Base-by-base conservation (phyloP, 2,113 vertebrate genomes). In the Ardeotis arabs region DNA sequence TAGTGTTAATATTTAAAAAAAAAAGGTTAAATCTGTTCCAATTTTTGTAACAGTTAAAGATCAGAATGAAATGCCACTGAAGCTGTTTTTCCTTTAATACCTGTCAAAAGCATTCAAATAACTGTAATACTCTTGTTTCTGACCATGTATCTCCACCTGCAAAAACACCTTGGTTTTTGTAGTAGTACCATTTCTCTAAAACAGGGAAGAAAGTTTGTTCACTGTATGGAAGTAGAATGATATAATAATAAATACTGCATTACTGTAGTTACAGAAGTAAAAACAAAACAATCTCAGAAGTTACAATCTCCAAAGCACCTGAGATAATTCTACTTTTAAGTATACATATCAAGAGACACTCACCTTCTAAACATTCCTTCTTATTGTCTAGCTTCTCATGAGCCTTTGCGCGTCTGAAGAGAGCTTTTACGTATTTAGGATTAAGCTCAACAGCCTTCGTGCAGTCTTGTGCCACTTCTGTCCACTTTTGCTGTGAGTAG, bases 321-420 rank as follows among this genome's bases (percentile, higher is more conserved):
- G 12, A 64, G 37, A 8, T 82, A 69, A 58, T 31, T 72, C 47
- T 12, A 55, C 45, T 90, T 90, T 28, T 28, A 56, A 60, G 21
- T 33, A 59, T 0, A 47, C 6, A 22, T 10, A 67, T 6, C 72
- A 53, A 11, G n/a, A 88, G 27, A 84, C 35, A 95, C 98, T 98
- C 88, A 99, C 99, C 99, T 98, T 99, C 99, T 97, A 99, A 98
- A 93, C 99, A 99, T 87, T 99, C 99, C 96, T 99, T 99, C 97
- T 99, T 99, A 98, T 99, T 99, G 97, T 99, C 99, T 56, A 99
- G 98, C 90, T 98, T 99, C 96, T 99, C 99, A 28, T 99, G 98
- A 56, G 99, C 99, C 97, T 99, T 99, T 18, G 99, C 99, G 4
- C 99, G 98, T 96, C 99, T 99, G 98, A 99, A 99, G 86, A 99